Evolutionary conservation across 2,797 vertebrate species (phyloP).

Genomic region (Falco columbarius): DNA sequence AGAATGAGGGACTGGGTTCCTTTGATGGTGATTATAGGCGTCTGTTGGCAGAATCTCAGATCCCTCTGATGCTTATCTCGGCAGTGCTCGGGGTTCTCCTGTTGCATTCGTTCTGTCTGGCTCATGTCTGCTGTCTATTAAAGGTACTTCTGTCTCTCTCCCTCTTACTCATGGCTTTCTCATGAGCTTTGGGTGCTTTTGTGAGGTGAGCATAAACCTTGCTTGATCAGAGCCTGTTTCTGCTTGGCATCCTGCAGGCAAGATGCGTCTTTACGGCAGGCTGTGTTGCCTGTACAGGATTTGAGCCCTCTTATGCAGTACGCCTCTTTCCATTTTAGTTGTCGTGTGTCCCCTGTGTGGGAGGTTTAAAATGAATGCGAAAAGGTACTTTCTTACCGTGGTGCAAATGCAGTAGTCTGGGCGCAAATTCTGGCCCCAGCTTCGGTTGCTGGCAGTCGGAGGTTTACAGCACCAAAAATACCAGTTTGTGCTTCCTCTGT

Average conservation of each 20-base stretch:
- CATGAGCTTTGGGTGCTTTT: not conserved
- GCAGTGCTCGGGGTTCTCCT: not conserved
- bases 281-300: rapidly evolving
- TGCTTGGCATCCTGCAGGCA: rapidly evolving
- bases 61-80: not conserved
- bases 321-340: not conserved
- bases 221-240: not conserved
- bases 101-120: not conserved
- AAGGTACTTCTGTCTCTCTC: not conserved
- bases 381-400: rapidly evolving
- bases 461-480: not conserved
- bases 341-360: rapidly evolving
- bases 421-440: not conserved
- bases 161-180: not conserved
- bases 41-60: not conserved
- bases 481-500: not conserved
- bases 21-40: not conserved
- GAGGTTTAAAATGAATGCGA: not conserved
- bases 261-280: not conserved
- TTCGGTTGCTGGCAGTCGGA: not conserved
- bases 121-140: not conserved
- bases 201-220: not conserved
- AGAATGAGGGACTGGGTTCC: not conserved
- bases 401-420: no score
- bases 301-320: rapidly evolving